Base-by-base conservation (phyloP, 2,888 invertebrate genomes). In the Osmoderma eremita region DNA sequence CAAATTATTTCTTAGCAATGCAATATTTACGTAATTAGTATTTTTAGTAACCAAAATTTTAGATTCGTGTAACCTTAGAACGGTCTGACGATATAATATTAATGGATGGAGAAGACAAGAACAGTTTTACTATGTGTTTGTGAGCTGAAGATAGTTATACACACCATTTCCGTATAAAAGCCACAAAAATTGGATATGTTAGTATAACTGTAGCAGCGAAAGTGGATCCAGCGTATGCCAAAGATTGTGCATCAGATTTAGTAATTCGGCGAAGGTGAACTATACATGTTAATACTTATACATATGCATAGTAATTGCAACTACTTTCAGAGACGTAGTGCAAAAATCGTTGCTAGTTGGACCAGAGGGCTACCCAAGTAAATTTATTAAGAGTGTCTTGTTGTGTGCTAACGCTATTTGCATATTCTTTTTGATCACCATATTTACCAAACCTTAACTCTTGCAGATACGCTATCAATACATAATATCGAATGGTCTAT, bases 341-440 rank as follows among this genome's bases (percentile, higher is more conserved):
- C 81, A 87, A 1, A 88, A 90, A 70, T 83, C 85, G 8, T 82
- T 91, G 12, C 75, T 83, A 6, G 86, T 92, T 0, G 86, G 90
- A 74, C 87, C 91, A 0, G 92, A 93, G 81, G 93, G 94, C 1
- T 85, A 90, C 22, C 88, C 88, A 0, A 82, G 88, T 2, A 88
- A 88, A 70, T 85, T 88, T 58, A 87, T 89, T 8, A 87, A 86
- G 69, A 90, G 90, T 0, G 85, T 87, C 1, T 85, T 91, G 65
- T 81, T 93, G 1, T 92, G 92, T 77, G 87, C 87, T 1, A 83
- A 84, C 78, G 87, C 13, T 76, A 12, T n/a, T n/a, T n/a, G n/a
- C n/a, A n/a, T n/a, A n/a, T n/a, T n/a, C n/a, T n/a, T n/a, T n/a
- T n/a, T n/a, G n/a, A n/a, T n/a, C n/a, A n/a, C n/a, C n/a, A n/a